phyloP scores from a whole-genome alignment of 2,113 vertebrate species.

The Chascanopsetta lugubris region DNA sequence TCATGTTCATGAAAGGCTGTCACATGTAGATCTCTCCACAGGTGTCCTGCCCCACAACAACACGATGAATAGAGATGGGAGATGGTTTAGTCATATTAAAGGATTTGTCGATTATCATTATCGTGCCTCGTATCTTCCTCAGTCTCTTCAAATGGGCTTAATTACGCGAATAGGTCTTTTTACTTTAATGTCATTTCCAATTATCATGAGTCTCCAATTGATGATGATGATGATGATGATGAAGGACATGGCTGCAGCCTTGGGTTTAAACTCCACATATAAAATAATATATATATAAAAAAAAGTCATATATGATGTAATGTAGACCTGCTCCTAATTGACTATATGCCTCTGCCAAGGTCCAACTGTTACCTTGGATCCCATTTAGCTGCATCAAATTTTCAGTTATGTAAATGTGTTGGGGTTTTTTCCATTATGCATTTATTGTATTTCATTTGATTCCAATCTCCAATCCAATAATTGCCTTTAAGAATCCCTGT shows the following conservation, averaged over 20 bases:
- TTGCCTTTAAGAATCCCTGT: no score
- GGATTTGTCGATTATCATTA: constrained; percentile 34
- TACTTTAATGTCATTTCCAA: background rate
- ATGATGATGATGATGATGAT: background rate
- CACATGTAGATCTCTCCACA: constrained; percentile 6
- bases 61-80: constrained; percentile 9
- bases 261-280: background rate
- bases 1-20: constrained; percentile 4
- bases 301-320: no score
- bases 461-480: no score
- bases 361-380: no score
- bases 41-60: background rate
- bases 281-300: no score
- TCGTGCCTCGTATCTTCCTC: background rate
- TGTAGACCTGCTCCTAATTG: no score
- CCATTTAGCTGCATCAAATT: no score
- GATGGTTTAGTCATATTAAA: constrained; percentile 21
- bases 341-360: no score
- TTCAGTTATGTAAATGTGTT: no score
- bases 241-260: background rate
- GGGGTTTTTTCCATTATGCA: no score
- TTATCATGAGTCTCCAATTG: background rate
- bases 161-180: background rate
- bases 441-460: no score
- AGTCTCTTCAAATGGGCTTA: background rate